Evolutionary conservation across 2,888 invertebrate species (phyloP), one percentile per base, ranked within the genome.

Genomic region (Myopa tessellatipennis): DNA sequence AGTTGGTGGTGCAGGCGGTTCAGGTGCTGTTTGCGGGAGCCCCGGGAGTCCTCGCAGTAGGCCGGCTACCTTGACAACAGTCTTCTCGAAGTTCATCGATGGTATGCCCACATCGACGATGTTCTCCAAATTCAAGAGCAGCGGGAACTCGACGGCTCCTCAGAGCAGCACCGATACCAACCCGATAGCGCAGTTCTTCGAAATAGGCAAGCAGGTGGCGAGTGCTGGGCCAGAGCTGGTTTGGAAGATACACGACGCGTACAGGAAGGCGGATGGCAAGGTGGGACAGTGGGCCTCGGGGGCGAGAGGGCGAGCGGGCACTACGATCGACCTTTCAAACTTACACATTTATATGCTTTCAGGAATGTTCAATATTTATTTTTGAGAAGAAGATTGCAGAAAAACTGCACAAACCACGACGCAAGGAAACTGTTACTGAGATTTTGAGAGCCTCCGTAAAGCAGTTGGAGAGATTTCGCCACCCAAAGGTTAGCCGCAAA

Each of bases 361-460:
- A 98, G 98, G 97, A 96, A 90, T 96, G 95, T 80, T 97, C 98
- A 0, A 94, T 98, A 81, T 98, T 98, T 90, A 91, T 97, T 77
- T 97, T 98, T 88, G 98, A 98, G 90, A 98, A 98, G 89, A 93
- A 95, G 81, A 93, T 94, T 77, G 97, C 96, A 0, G 98, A 98
- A 86, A 98, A 97, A 87, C 90, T 98, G 63, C 96, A 96, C 90
- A 98, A 96, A 86, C 97, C 97, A 4, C 95, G 96, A 83, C 92
- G 96, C 78, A 96, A 96, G 87, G 98, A 98, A 87, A 94, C 94
- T n/a, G 95, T 98, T 83, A 93, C 97, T 8, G 98, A 98, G 86
- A 93, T 96, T 77, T 90, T 98, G 75, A 92, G 96, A 55, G 92
- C 92, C 79, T 95, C 96, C 79, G 93, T 98, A 10, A 91, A 92